Percentiles rank a stretch among this genome's conserved stretches.
Evolutionary conservation across 1,140 invertebrate genomes (phyloP).

Genomic region (Daktulosphaira vitifoliae): DNA sequence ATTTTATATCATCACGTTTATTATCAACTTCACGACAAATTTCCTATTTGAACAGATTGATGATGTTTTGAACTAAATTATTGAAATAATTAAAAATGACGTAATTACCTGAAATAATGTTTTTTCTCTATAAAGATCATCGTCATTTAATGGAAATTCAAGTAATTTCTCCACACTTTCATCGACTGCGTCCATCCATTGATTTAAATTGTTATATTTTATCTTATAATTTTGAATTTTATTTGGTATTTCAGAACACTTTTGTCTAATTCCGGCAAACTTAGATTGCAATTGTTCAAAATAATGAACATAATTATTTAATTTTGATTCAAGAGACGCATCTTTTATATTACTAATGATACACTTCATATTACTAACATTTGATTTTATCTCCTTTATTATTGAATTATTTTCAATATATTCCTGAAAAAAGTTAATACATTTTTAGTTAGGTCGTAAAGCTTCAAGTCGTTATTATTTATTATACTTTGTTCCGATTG

Average conservation of each 20-base stretch:
- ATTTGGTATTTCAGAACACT: conserved; percentile 22
- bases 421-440: conserved; percentile 29
- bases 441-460: too few species aligned
- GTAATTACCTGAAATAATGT: conserved; percentile 70
- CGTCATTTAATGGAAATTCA: conserved; percentile 69
- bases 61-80: neutral
- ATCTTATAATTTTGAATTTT: conserved; percentile 33
- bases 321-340: neutral
- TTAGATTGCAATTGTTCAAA: conserved; percentile 12
- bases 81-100: neutral
- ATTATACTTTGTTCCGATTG: conserved; percentile 54
- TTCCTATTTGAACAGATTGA: conserved; percentile 48
- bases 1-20: conserved; percentile 86
- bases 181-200: conserved; percentile 86
- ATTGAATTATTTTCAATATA: conserved; percentile 11
- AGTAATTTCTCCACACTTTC: conserved; percentile 69
- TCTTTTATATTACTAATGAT: neutral
- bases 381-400: conserved; percentile 25
- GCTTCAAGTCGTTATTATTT: too few species aligned
- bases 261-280: conserved; percentile 3
- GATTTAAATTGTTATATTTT: conserved; percentile 71
- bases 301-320: neutral
- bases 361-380: conserved; percentile 18
- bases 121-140: conserved; percentile 83
- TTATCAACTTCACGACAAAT: conserved; percentile 81